Base-by-base conservation (phyloP, 2,888 invertebrate genomes). In the Meta bourneti region DNA sequence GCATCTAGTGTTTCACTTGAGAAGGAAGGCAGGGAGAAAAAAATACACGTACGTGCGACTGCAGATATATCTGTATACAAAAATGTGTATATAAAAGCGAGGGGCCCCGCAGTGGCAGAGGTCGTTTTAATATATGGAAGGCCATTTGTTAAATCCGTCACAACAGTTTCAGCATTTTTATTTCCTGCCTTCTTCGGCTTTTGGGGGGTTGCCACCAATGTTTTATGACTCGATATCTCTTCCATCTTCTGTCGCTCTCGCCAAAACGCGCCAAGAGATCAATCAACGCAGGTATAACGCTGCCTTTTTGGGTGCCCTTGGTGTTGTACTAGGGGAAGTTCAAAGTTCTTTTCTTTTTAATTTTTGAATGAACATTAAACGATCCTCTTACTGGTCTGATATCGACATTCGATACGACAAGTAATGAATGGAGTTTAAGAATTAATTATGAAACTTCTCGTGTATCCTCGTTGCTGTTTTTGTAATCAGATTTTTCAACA, bases 71-170 rank as follows among this genome's bases (percentile, higher is more conserved):
- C 7, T 74, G 74, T 75, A 48, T 80, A 51, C 74, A 19, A 6
- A 20, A 52, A 54, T 75, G 71, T 79, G 72, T 80, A 87, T 49
- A 87, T 70, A 90, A 86, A 77, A 75, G 71, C n/a, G 34, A 84
- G 34, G 52, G 49, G 79, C 77, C 78, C 83, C 34, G 19, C 20
- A 70, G 85, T 80, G 61, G 83, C 69, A 84, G 87, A 91, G 91
- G 91, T 91, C 91, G 88, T 88, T 91, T 91, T 91, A 88, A 91
- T 91, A 89, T 91, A 91, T 88, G 83, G 88, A 88, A 91, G 84
- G 88, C 84, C 88, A 89, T 91, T 88, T 91, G 84, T 91, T 84
- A 91, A 91, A 91, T 91, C 88, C 91, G 83, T 91, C 91, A 88
- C 79, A 91, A 84, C 91, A 91, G 88, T 89, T 91, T 88, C 88